These are phyloP conservation scores for Nemopilema nomurai DNA, from an alignment of 30 jellyfish, hydroid and myxozoan species.

Conservation along the genomic window DNA sequence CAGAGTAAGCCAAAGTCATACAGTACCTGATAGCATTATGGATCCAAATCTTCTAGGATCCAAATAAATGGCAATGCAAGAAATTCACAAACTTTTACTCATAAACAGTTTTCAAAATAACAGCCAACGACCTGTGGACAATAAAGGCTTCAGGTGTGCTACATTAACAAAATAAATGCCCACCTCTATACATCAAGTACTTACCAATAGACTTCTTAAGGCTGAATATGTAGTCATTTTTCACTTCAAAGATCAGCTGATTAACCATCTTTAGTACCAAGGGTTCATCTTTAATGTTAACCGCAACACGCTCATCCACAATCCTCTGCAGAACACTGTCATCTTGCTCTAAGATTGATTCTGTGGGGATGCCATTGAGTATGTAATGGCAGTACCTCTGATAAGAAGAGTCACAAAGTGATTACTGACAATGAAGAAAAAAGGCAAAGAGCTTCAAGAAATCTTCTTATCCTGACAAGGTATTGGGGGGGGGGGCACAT, in stretches of 20 bases:
- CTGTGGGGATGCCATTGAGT: constrained; percentile 61
- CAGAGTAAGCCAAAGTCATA: not conserved
- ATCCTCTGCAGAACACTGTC: constrained; percentile 47
- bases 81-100: too few species aligned
- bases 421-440: not conserved
- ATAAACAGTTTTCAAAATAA: too few species aligned
- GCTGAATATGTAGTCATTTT: constrained; percentile 64
- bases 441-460: too few species aligned
- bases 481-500: too few species aligned
- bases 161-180: too few species aligned
- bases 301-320: constrained; percentile 48
- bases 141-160: too few species aligned
- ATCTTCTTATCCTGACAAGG: too few species aligned
- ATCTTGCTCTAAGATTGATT: constrained; percentile 70
- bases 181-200: not conserved
- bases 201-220: constrained; percentile 80
- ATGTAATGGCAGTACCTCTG: constrained; percentile 89
- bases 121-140: too few species aligned
- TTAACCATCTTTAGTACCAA: constrained; percentile 35
- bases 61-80: too few species aligned
- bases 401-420: constrained; percentile 1
- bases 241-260: constrained; percentile 67
- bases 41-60: not conserved
- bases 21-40: not conserved
- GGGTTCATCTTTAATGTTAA: constrained; percentile 29